Evolutionary conservation across 2,888 invertebrate species (phyloP).

Genomic region (Aphodius sticticus): DNA sequence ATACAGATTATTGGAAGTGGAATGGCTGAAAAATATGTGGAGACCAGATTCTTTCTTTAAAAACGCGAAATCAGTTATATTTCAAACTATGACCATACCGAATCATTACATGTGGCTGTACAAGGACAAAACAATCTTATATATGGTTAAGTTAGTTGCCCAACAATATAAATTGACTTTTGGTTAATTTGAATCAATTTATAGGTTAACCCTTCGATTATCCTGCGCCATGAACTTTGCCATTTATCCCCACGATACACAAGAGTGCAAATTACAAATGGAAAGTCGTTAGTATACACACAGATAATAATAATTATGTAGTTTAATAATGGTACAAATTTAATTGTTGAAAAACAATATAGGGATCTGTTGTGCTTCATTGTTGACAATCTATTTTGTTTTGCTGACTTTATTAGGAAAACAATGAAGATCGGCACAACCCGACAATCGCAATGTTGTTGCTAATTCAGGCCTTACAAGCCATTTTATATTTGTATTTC

Average conservation of each 20-base stretch:
- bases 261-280: conserved; percentile 93
- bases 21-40: conserved; percentile 94
- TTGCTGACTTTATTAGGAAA: too few relatives aligned
- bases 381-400: background rate
- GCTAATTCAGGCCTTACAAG: conserved; percentile 9
- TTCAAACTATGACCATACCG: conserved; percentile 94
- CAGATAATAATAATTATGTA: too few relatives aligned
- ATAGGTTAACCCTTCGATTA: conserved; percentile 79
- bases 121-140: conserved; percentile 84
- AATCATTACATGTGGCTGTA: conserved; percentile 94
- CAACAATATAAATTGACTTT: background rate
- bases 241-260: conserved; percentile 93
- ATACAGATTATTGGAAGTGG: conserved; percentile 85
- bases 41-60: conserved; percentile 93
- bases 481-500: conserved; percentile 47
- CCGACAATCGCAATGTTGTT: background rate
- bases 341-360: background rate
- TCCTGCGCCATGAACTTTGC: conserved; percentile 96
- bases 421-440: background rate
- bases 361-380: background rate
- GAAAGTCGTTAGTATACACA: conserved; percentile 84
- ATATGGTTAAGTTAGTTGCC: conserved; percentile 80
- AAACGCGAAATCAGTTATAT: conserved; percentile 92
- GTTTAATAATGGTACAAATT: too few relatives aligned
- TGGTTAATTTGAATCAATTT: conserved; percentile 42